Evolutionary conservation across 2,113 vertebrate genomes (phyloP), one percentile per base, ranked within the genome.

Genomic region (Callithrix jacchus): DNA sequence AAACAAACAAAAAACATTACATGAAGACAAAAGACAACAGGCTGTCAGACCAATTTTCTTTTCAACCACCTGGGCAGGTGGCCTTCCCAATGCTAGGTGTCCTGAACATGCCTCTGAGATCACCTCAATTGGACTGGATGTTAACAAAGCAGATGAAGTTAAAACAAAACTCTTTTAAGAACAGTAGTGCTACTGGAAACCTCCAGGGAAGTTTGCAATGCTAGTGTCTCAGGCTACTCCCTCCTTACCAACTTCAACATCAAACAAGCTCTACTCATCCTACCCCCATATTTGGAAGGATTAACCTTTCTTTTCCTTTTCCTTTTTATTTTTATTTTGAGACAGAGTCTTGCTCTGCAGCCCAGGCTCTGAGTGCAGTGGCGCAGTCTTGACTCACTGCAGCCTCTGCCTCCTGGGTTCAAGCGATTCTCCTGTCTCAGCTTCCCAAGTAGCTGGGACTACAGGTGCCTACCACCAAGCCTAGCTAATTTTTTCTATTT

Each of bases 1-100:
- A 97, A 96, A 97, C 93, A 98, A 96, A 96, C 54, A 96, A 90
- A 92, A 93, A 95, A 87, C 64, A 96, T 95, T 96, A 97, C 88
- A n/a, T 87, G 52, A 97, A 86, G 92, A 94, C 86, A 96, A 96
- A 92, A 96, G 68, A 96, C 80, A 45, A 80, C 56, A 76, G 87
- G 79, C 76, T 76, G 81, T 94, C 85, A 91, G 86, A 94, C 86
- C 54, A 58, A 68, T 79, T 58, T 94, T 70, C 64, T 42, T 47
- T 80, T 56, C 47, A 61, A 8, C 56, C 45, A 21, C 76, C 68
- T 58, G 47, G 42, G 74, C 54, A 87, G 90, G 5, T 74, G 86
- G 86, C 73, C 5, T 52, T 56, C 80, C 16, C 25, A 11, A 8
- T 3, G 83, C 76, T 87, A 74, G 56, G 21, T 79, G 30, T 35